Percentiles rank a stretch among this genome's conserved stretches.
phyloP scores from a whole-genome alignment of 2,888 invertebrate species.

The Holacanthella duospinosa region DNA sequence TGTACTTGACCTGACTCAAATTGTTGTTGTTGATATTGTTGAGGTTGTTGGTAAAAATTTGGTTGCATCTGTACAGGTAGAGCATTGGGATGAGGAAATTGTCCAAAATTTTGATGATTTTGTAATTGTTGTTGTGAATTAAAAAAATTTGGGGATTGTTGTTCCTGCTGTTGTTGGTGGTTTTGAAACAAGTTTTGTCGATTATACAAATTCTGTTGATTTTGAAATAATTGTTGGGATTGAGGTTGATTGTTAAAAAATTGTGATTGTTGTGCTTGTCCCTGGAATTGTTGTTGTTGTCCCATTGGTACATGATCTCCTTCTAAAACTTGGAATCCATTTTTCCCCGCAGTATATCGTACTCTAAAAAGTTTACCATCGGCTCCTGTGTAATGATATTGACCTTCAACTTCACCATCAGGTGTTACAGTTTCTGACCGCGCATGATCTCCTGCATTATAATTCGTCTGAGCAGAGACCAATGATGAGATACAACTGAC shows the following conservation, averaged over 20 bases:
- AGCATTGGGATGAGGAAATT: constrained; percentile 9
- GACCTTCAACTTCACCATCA: constrained; percentile 18
- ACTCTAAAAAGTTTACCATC: constrained; percentile 29
- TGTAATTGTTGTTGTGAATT: constrained; percentile 5
- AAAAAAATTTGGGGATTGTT: constrained; percentile 5
- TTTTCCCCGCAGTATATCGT: constrained; percentile 29
- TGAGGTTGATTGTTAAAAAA: constrained; percentile 10
- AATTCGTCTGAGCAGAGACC: constrained; percentile 20
- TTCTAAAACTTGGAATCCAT: constrained; percentile 30
- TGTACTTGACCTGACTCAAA: background rate
- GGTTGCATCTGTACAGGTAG: constrained; percentile 12
- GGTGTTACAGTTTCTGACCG: constrained; percentile 19
- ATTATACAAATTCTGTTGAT: too few relatives aligned
- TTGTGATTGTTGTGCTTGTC: constrained; percentile 13
- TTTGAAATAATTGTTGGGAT: constrained; percentile 13
- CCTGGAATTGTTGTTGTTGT: constrained; percentile 13
- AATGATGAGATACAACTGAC: constrained; percentile 20
- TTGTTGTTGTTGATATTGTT: background rate
- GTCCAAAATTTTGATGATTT: constrained; percentile 12
- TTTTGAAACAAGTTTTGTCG: background rate
- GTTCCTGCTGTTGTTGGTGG: constrained; percentile 4
- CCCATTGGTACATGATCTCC: constrained; percentile 29
- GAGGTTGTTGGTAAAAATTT: constrained; percentile 3
- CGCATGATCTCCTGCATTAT: constrained; percentile 28
- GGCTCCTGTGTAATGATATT: constrained; percentile 15